Conservation (phyloP, 2,113 vertebrate species). For the Tauraco erythrolophus region DNA sequence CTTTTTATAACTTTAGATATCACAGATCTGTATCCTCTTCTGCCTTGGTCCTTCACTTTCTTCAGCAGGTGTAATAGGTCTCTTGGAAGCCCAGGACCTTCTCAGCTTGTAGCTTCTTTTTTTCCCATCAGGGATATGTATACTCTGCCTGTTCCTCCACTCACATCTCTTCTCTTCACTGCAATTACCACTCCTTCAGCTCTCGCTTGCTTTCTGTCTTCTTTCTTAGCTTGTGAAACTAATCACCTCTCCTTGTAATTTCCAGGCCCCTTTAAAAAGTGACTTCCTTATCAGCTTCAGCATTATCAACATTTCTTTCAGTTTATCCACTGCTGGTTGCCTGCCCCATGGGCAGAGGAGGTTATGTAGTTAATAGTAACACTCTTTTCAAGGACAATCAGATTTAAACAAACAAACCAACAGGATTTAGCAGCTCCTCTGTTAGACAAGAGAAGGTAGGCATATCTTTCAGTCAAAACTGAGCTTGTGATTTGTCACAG, state of each 20-base stretch:
- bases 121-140: not conserved
- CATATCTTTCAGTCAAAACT: not conserved
- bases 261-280: not conserved
- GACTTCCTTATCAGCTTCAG: not conserved
- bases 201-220: not conserved
- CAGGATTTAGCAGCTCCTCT: not conserved
- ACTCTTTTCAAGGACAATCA: not conserved
- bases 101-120: not conserved
- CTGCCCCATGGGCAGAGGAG: not conserved
- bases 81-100: not conserved
- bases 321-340: not conserved
- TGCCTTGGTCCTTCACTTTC: not conserved
- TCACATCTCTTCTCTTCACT: not conserved
- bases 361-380: not conserved
- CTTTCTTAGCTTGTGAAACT: not conserved
- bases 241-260: not conserved
- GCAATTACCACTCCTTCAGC: not conserved
- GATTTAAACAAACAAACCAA: not conserved
- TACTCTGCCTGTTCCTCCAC: not conserved
- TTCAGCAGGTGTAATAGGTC: not conserved
- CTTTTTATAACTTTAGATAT: not conserved
- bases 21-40: not conserved
- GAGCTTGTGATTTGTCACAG: not conserved
- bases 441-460: not conserved
- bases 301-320: not conserved